Percentiles rank a stretch among this genome's conserved stretches.
Evolutionary conservation across 2,113 vertebrate genomes (phyloP).

Genomic region (Macheiramphus alcinus): DNA sequence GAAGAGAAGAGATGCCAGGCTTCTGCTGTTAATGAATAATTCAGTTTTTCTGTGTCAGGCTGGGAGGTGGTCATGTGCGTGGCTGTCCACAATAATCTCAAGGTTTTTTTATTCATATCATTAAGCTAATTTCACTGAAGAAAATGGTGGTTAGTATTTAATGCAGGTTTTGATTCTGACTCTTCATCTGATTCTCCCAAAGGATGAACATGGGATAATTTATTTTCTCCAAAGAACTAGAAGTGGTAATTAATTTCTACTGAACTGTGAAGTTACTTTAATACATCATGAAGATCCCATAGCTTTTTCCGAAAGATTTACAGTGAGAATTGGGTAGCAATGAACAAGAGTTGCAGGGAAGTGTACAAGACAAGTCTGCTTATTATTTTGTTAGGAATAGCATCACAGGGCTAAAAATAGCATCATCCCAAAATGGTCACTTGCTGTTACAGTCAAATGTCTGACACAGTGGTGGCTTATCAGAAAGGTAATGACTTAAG

Average conservation of each 20-base stretch:
- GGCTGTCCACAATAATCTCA: neutral
- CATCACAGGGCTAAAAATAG: neutral
- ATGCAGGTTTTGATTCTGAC: neutral
- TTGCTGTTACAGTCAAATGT: neutral
- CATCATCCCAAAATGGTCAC: neutral
- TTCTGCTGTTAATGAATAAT: neutral
- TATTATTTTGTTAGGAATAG: neutral
- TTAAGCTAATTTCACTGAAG: neutral
- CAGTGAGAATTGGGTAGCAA: neutral
- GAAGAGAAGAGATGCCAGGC: neutral
- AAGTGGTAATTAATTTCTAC: neutral
- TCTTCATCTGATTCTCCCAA: neutral
- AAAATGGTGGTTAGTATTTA: neutral
- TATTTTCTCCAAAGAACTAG: neutral
- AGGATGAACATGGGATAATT: neutral
- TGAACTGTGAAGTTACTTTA: neutral
- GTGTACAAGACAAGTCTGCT: neutral
- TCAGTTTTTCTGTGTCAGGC: neutral
- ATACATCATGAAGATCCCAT: neutral
- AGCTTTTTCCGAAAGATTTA: neutral
- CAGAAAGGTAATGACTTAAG: neutral
- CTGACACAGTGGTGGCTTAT: neutral
- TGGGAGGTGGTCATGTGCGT: neutral
- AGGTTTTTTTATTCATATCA: neutral
- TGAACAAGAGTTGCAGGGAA: neutral